These are phyloP conservation scores for Drosophila austrosaltans DNA, from an alignment of 2,888 invertebrate species.

Conservation along the genomic window DNA sequence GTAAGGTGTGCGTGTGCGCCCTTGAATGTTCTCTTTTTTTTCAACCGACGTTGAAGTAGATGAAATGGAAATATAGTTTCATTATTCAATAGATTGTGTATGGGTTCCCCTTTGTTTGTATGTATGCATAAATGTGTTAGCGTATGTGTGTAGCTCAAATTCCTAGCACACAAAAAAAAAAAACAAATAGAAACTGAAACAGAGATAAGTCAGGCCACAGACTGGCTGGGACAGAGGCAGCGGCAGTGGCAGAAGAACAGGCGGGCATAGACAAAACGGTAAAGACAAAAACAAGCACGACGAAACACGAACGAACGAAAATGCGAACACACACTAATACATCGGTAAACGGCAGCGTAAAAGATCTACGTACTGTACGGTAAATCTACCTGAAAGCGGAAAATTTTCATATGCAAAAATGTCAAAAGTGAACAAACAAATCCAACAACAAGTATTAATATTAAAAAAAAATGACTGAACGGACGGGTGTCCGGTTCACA, in stretches of 20 bases:
- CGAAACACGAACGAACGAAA: constrained; percentile 47
- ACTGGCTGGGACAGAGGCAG: constrained; percentile 32
- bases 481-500: constrained; percentile 21
- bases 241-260: constrained; percentile 13
- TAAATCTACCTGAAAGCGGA: constrained; percentile 78
- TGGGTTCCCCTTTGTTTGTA: background rate
- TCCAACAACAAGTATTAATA: constrained; percentile 35
- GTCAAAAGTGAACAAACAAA: constrained; percentile 75
- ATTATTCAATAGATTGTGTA: constrained; percentile 34
- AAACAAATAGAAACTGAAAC: constrained; percentile 30
- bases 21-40: constrained; percentile 27
- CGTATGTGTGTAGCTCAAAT: constrained; percentile 50
- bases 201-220: constrained; percentile 61
- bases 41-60: constrained; percentile 28
- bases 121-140: background rate
- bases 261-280: constrained; percentile 34
- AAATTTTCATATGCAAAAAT: constrained; percentile 76
- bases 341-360: constrained; percentile 18
- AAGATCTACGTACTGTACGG: constrained; percentile 59
- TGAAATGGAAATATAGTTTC: constrained; percentile 38
- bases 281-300: constrained; percentile 45
- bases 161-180: constrained; percentile 53
- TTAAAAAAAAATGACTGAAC: constrained; percentile 40
- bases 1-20: constrained; percentile 53
- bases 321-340: constrained; percentile 39